Evolutionary conservation across 1,140 invertebrate species (phyloP), one percentile per base, ranked within the genome.

Genomic region (Papilio polytes): DNA sequence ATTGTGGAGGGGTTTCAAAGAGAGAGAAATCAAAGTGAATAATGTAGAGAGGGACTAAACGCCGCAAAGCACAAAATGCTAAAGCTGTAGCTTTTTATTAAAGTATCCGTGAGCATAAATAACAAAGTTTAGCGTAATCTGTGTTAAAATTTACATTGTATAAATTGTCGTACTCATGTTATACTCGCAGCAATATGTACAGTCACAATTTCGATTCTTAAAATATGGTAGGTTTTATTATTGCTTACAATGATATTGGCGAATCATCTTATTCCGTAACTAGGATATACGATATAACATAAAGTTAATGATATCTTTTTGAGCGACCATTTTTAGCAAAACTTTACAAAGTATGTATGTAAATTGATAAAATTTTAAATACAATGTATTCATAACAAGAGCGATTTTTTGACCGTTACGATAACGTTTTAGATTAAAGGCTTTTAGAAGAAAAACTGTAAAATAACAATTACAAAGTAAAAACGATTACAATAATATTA

Each of bases 181-280:
- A 44, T 46, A 15, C 13, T 48, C 46, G 46, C 15, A 78, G 77
- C 77, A 36, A 78, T 82, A 86, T 84, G 74, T 86, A 82, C 53
- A 81, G 53, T 78, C 48, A 80, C 12, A 78, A 77, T 56, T 18
- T 48, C 56, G 72, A 78, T 84, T 70, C 87, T 92, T 89, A 90
- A 73, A 80, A 81, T 85, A 90, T 86, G 86, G 85, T 88, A 86
- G 84, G 77, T 83, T 87, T 88, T 84, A 89, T 88, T 92, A 92
- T 93, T 93, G 91, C 91, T 92, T 92, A 91, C 80, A 85, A 89
- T 92, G 89, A 92, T 91, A 91, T 92, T 91, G 88, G 89, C 90
- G 83, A 90, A 79, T 87, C 83, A 83, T 83, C 85, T 88, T 90
- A 90, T 72, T 78, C 79, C 84, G 81, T 92, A 90, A 87, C 85